Base-by-base conservation (phyloP, 2,888 invertebrate genomes). In the Drosophila neotestacea region DNA sequence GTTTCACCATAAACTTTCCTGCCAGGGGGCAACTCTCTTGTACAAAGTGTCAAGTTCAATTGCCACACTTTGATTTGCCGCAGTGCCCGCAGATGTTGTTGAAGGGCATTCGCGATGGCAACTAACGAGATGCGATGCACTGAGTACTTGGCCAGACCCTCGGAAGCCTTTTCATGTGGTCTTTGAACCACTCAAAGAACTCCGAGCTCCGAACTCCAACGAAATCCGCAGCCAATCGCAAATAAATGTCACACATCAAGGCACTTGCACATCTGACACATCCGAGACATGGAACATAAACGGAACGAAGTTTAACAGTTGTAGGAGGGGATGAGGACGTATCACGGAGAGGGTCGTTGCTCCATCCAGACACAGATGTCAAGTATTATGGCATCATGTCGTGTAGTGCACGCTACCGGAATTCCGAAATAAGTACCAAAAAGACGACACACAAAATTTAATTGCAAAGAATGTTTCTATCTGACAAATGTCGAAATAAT, bases 401-500 rank as follows among this genome's bases (percentile, higher is more conserved):
- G 60, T 70, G 59, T 52, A 63, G 42, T 63, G 73, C 67, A 69
- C 77, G 77, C 73, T 61, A 58, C 61, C 56, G 65, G 39, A 69
- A 75, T 79, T 72, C 77, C 72, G 55, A 70, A 64, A 50, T 64
- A 70, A 64, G 44, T 64, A 50, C 30, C 34, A 30, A 46, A 56
- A 63, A 64, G 62, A 58, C 47, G 56, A 72, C 64, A 73, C 68
- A 77, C 70, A 73, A 73, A 76, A 77, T 85, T 76, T 85, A 85
- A 85, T 87, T 87, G 88, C 79, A 70, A 72, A 79, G 81, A 81
- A 83, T 79, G 78, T 85, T 81, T 67, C 71, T 73, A 75, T 70
- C 66, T 70, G 74, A 87, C 79, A 76, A 79, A 79, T 79, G 79
- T 79, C 68, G 79, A 73, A 73, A 79, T 76, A 63, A 79, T 73